Conservation (phyloP, 2,113 vertebrate species). For the Halichoeres trimaculatus region DNA sequence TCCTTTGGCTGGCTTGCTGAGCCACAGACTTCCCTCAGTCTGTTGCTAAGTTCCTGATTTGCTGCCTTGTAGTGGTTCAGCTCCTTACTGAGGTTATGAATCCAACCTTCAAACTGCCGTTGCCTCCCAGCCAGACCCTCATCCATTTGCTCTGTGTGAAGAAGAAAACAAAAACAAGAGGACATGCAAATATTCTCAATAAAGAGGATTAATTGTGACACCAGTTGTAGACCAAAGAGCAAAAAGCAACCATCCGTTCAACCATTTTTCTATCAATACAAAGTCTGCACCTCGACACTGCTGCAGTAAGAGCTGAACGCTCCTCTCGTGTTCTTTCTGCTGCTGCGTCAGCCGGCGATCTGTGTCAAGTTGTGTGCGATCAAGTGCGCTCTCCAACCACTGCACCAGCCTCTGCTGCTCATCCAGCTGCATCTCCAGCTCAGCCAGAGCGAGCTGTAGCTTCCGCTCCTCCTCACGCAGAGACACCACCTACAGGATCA, state of each 20-base stretch:
- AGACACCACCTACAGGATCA: conserved; percentile 88
- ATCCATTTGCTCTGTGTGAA: conserved; percentile 89
- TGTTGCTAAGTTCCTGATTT: conserved; percentile 91
- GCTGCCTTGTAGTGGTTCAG: conserved; percentile 86
- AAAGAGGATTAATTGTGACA: neutral
- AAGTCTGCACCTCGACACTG: conserved; percentile 88
- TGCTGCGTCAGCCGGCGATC: conserved; percentile 95
- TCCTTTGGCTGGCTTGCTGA: conserved; percentile 68
- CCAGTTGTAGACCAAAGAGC: neutral
- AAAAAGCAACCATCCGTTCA: neutral
- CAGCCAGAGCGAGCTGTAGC: conserved; percentile 90
- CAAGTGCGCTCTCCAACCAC: conserved; percentile 93
- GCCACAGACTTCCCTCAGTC: conserved; percentile 77
- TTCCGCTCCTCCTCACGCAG: conserved; percentile 95
- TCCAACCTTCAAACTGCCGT: conserved; percentile 91
- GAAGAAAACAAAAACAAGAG: neutral
- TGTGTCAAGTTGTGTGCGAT: conserved; percentile 91
- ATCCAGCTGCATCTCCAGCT: conserved; percentile 94
- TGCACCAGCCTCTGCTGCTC: conserved; percentile 91
- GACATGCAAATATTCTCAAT: neutral
- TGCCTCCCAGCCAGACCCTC: conserved; percentile 91
- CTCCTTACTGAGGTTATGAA: conserved; percentile 91
- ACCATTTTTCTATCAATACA: neutral
- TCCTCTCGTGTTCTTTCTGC: conserved; percentile 95
- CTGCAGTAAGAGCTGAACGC: conserved; percentile 91